Conservation (phyloP, 2,888 invertebrate genomes). For the Trichogramma dendrolimi region DNA sequence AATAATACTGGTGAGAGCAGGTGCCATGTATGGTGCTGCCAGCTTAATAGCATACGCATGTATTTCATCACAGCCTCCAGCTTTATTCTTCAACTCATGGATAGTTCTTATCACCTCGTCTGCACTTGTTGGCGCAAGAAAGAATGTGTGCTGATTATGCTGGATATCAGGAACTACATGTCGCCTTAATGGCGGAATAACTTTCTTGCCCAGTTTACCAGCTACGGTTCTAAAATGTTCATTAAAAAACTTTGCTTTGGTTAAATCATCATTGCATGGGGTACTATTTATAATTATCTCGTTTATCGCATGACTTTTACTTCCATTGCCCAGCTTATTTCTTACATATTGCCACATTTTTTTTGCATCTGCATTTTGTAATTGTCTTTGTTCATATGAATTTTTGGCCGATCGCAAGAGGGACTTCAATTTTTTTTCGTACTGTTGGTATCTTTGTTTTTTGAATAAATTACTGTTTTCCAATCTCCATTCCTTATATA, state of each 20-base stretch:
- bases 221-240: too few species aligned
- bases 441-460: constrained; percentile 4
- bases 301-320: too few species aligned
- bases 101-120: not conserved
- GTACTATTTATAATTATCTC: constrained; percentile 1
- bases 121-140: not conserved
- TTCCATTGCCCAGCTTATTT: constrained; percentile 9
- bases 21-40: not conserved
- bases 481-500: constrained; percentile 8
- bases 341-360: constrained; percentile 13
- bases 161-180: too few species aligned
- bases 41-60: not conserved
- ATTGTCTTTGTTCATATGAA: not conserved
- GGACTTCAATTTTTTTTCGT: not conserved
- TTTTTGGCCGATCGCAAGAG: not conserved
- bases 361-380: not conserved
- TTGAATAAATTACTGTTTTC: not conserved
- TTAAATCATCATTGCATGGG: not conserved
- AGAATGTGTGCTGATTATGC: too few species aligned
- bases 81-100: constrained; percentile 2
- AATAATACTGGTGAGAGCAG: not conserved
- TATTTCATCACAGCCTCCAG: constrained; percentile 10
- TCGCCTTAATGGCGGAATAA: too few species aligned
- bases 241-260: too few species aligned
- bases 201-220: too few species aligned